These are phyloP conservation scores for Nannoperca obscura DNA, from an alignment of 2,797 vertebrate genomes.

Conservation along the genomic window DNA sequence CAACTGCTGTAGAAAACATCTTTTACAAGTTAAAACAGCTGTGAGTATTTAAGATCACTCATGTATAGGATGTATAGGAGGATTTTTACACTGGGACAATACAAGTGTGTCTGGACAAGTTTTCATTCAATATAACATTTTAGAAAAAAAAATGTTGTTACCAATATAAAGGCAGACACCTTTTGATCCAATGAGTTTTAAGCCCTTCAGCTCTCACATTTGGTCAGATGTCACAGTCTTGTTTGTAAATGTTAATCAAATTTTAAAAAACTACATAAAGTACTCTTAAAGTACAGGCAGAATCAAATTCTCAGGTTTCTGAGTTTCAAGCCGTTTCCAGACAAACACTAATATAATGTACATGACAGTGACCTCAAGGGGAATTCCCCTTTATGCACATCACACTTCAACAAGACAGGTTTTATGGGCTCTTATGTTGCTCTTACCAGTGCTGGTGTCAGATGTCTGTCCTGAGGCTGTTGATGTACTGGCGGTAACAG, in stretches of 20 bases:
- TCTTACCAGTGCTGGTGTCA: slow-evolving; percentile 60
- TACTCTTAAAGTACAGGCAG: not conserved
- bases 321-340: not conserved
- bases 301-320: not conserved
- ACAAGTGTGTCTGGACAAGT: not conserved
- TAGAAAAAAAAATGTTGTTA: too few relatives aligned
- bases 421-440: slow-evolving; percentile 18
- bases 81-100: not conserved
- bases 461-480: slow-evolving; percentile 54
- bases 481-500: slow-evolving; percentile 38
- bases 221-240: not conserved
- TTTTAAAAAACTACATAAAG: not conserved
- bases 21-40: not conserved
- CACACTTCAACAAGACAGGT: not conserved
- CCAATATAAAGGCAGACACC: not conserved
- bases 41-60: not conserved
- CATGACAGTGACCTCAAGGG: not conserved
- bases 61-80: too few relatives aligned
- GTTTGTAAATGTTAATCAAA: not conserved
- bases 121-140: not conserved
- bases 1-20: not conserved
- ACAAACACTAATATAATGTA: not conserved
- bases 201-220: not conserved
- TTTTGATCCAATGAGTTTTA: not conserved
- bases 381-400: not conserved